phyloP scores from a whole-genome alignment of 1,140 invertebrate species.

The Heterodera schachtii region DNA sequence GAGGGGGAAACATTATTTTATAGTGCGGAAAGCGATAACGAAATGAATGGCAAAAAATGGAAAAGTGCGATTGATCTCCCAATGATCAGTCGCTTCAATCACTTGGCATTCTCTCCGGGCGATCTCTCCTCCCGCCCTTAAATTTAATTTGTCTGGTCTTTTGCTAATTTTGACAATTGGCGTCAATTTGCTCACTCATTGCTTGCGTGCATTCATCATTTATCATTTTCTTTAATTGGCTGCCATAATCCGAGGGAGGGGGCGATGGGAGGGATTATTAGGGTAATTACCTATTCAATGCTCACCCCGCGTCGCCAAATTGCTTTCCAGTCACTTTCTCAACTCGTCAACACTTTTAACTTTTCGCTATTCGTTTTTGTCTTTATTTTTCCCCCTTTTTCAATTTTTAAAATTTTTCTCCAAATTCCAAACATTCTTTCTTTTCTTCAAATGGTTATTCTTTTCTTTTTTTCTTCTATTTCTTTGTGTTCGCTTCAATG shows the following conservation, averaged over 20 bases:
- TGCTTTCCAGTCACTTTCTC: not conserved
- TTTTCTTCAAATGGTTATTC: not conserved
- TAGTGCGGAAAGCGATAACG: not conserved
- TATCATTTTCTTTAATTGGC: no score
- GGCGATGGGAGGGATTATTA: no score
- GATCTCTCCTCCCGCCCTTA: not conserved
- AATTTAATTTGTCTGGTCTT: no score
- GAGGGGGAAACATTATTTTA: not conserved
- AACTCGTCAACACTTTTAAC: not conserved
- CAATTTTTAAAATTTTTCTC: slow-evolving; percentile 12
- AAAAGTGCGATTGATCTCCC: no score
- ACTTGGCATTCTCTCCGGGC: not conserved
- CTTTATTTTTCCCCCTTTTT: not conserved
- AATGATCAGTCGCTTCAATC: no score
- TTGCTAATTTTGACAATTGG: not conserved
- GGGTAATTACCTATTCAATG: not conserved
- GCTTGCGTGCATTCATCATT: no score
- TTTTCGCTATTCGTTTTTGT: not conserved
- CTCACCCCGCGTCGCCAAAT: not conserved
- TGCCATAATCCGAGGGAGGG: no score
- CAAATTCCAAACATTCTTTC: not conserved
- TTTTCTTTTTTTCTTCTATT: no score
- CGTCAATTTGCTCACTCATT: not conserved
- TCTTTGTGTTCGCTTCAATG: no score
- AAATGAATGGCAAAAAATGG: not conserved